Base-by-base conservation (phyloP, 2,113 vertebrate species). In the Salminus brasiliensis region DNA sequence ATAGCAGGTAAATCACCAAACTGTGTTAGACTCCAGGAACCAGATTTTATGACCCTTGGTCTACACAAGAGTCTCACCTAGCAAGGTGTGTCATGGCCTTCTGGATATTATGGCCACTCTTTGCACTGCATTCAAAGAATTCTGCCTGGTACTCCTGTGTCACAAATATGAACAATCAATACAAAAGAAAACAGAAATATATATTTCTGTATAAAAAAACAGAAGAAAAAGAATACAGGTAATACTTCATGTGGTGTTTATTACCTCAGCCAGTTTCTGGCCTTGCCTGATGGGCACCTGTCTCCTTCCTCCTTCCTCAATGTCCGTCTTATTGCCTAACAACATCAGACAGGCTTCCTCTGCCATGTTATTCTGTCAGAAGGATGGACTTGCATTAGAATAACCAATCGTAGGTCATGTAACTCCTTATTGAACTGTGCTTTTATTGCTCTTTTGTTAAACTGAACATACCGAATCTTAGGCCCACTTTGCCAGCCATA, bases 111-210 rank as follows among this genome's bases (percentile, higher is more conserved):
- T 80, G 78, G 62, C 94, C 94, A 41, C 84, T 93, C 87, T 89
- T 91, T 0, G 91, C 94, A 0, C 95, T 95, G 89, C 95, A 95
- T 89, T 96, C 93, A 0, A 93, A 95, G 90, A 96, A 95, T 67
- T 92, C 83, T 79, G 94, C 93, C 59, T 92, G 85, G 85, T 94
- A 93, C 55, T 94, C 92, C 95, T 96, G 91, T 27, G 27, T 45
- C 49, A 68, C 78, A 84, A 72, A 47, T 11, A 12, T 62, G 59
- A 27, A 47, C 8, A 29, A 29, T 16, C 4, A 62, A n/a, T n/a
- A n/a, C 0, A 5, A 71, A 13, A 27, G 62, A 55, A 13, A 5
- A n/a, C n/a, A n/a, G n/a, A n/a, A n/a, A n/a, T n/a, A n/a, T n/a
- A n/a, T n/a, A n/a, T n/a, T n/a, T n/a, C n/a, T n/a, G n/a, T n/a